These are phyloP conservation scores for Dunckerocampus dactyliophorus DNA, from an alignment of 2,113 vertebrate species.

Conservation along the genomic window DNA sequence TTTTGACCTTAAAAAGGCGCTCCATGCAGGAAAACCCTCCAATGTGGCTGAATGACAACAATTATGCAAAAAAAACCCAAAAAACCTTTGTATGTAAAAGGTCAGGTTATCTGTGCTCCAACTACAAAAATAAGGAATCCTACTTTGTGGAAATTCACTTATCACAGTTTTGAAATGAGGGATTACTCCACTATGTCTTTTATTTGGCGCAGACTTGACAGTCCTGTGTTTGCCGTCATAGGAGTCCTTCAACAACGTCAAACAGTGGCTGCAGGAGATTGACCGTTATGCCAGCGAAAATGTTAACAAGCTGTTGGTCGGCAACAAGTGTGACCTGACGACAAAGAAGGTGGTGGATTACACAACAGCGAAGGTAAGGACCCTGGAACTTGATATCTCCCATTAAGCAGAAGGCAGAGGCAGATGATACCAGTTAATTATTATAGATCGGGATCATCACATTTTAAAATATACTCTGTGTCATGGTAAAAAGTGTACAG, in stretches of 20 bases:
- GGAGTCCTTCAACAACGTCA: constrained; percentile 99
- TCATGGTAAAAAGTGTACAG: too few species aligned
- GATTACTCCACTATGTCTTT: background rate
- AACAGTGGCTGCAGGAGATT: constrained; percentile 99
- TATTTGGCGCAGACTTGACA: too few species aligned
- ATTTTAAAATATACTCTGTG: too few species aligned
- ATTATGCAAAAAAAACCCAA: too few species aligned
- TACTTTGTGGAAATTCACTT: background rate
- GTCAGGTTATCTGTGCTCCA: background rate
- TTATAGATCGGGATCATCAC: too few species aligned
- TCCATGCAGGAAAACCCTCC: too few species aligned
- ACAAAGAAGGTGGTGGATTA: constrained; percentile 99
- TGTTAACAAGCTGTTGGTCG: constrained; percentile 98
- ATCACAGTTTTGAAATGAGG: background rate
- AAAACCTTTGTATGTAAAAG: too few species aligned
- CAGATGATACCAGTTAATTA: too few species aligned
- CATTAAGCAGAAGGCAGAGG: too few species aligned
- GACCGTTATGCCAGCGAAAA: constrained; percentile 99
- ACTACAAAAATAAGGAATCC: background rate
- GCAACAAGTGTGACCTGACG: constrained; percentile 97
- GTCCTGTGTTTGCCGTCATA: constrained; percentile 38
- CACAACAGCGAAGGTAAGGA: constrained; percentile 94
- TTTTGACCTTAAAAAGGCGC: too few species aligned
- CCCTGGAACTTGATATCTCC: too few species aligned
- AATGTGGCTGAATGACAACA: too few species aligned